These are phyloP conservation scores for Puma concolor DNA, from an alignment of 2,113 vertebrate species.

Conservation along the genomic window DNA sequence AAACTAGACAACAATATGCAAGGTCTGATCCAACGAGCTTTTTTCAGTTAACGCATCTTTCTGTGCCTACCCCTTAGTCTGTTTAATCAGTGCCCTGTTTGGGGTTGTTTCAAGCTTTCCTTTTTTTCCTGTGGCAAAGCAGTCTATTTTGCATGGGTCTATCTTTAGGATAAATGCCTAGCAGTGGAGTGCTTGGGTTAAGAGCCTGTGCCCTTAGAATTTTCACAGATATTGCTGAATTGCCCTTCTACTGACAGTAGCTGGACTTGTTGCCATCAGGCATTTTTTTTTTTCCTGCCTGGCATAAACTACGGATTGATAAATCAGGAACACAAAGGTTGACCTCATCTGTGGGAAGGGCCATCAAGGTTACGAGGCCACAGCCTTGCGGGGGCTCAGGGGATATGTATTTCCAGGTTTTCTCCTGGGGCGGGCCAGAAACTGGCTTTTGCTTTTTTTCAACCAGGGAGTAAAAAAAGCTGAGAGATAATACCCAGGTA, in stretches of 20 bases:
- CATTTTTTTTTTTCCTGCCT: slow-evolving; percentile 24
- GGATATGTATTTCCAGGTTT: neutral
- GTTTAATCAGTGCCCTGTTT: neutral
- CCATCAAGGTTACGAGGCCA: neutral
- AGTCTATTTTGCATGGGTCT: slow-evolving; percentile 8
- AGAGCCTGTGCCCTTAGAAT: neutral
- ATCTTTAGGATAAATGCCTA: neutral
- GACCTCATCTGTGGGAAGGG: neutral
- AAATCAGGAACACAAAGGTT: slow-evolving; percentile 39
- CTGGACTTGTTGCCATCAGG: slow-evolving; percentile 2
- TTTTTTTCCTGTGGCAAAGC: slow-evolving; percentile 6
- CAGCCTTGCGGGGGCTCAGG: neutral
- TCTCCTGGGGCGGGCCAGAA: slow-evolving; percentile 4
- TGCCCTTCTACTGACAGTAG: neutral
- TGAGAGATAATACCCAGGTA: neutral
- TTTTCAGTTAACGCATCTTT: slow-evolving; percentile 30
- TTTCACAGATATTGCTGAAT: neutral
- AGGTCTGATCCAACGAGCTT: neutral
- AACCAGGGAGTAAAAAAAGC: neutral
- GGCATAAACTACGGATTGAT: neutral
- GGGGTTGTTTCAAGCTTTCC: slow-evolving; percentile 2
- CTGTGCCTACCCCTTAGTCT: neutral
- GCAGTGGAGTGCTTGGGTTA: slow-evolving; percentile 9
- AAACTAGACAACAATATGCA: slow-evolving; percentile 2
- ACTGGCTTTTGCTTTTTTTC: slow-evolving; percentile 51